Conservation (phyloP, 2,888 invertebrate genomes). For the Catonia carolina region DNA sequence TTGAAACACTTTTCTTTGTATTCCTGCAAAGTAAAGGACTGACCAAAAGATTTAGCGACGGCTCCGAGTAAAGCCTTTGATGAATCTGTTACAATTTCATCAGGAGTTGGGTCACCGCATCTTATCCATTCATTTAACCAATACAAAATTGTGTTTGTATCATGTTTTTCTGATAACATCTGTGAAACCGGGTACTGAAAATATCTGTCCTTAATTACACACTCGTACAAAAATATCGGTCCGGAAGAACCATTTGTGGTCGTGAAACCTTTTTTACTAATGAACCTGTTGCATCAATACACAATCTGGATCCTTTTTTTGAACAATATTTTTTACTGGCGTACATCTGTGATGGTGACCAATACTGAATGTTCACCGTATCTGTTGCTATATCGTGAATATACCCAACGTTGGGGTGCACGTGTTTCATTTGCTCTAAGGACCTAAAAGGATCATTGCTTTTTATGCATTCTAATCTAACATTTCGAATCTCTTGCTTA, state of each 20-base stretch:
- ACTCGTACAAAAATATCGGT: too few relatives aligned
- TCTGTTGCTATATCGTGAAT: slow-evolving; percentile 11
- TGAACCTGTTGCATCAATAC: background rate
- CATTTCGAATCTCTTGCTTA: slow-evolving; percentile 7
- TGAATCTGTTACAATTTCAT: slow-evolving; percentile 22
- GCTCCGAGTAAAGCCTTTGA: slow-evolving; percentile 22
- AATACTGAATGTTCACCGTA: slow-evolving; percentile 5
- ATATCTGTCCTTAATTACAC: too few relatives aligned
- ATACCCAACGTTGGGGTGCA: background rate
- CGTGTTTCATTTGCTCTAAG: background rate
- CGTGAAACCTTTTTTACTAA: too few relatives aligned
- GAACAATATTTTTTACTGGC: background rate
- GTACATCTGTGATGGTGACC: slow-evolving; percentile 1
- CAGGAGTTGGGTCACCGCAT: slow-evolving; percentile 16
- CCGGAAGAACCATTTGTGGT: too few relatives aligned
- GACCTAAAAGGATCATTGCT: background rate
- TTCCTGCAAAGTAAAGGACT: background rate
- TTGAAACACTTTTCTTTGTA: background rate
- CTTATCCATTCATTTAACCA: slow-evolving; percentile 24
- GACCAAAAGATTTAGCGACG: background rate
- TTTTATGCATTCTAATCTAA: background rate
- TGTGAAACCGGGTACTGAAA: slow-evolving; percentile 23
- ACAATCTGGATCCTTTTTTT: background rate
- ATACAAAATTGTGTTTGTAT: slow-evolving; percentile 25
- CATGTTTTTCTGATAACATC: slow-evolving; percentile 26